Evolutionary conservation across 2,888 invertebrate genomes (phyloP), one percentile per base, ranked within the genome.

Genomic region (Rotaria socialis): DNA sequence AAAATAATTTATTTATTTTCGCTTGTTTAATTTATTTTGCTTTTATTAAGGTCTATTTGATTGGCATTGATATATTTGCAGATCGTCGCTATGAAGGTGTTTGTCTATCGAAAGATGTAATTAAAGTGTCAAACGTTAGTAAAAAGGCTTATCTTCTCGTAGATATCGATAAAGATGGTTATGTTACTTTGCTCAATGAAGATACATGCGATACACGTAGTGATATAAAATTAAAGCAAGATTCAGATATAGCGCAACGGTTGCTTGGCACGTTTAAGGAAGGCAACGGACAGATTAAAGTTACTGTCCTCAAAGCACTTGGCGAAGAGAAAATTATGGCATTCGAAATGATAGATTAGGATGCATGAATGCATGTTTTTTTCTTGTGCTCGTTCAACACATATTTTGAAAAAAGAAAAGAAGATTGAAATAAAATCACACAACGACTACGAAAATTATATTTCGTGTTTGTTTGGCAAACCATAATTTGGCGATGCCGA

Each of bases 281-380:
- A 14, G 47, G 47, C 41, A 67, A 41, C n/a, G 80, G 6, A 6
- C 80, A 80, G 47, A 47, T 80, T 2, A 80, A 80, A 8, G 80
- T 80, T 80, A 80, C 80, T n/a, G 80, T 47, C n/a, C n/a, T 80
- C 24, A 80, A 80, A 47, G 47, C 47, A 24, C 47, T 80, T n/a
- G 80, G n/a, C 14, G 80, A 80, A 80, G 80, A 47, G 47, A 16
- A 43, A 47, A 80, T 80, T 10, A 80, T 80, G 0, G 47, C 43
- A 47, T 80, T 47, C 80, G 35, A 80, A 47, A 2, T n/a, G 16
- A 35, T 67, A 67, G 67, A 7, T 1, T 67, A 67, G 67, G 7
- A 27, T 35, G n/a, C 19, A 67, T 67, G 67, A 67, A 67, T 67
- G 67, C 35, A 19, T 19, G 7, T 19, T 67, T 67, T 55, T 67